Evolutionary conservation across 2,113 vertebrate species (phyloP).

Genomic region (Anas platyrhynchos): DNA sequence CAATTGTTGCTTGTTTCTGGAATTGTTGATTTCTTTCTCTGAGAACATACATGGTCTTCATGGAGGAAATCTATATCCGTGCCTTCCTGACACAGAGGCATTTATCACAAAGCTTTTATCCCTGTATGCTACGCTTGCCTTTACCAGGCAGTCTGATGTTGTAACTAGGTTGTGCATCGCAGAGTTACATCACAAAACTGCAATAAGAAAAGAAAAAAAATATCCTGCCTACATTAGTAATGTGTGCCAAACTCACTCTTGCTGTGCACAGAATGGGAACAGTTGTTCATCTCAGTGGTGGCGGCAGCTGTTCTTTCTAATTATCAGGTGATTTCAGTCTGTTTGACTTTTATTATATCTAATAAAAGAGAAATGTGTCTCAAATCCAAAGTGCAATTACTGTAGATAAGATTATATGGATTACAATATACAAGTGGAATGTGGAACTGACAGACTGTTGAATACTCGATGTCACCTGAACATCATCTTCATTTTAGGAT

Average conservation of each 20-base stretch:
- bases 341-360: background rate
- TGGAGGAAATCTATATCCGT: too few species aligned
- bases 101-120: too few species aligned
- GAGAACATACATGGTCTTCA: background rate
- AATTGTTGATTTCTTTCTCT: background rate
- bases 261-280: background rate
- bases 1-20: background rate
- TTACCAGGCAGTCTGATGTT: background rate
- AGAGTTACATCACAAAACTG: background rate
- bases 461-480: background rate
- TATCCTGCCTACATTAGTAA: background rate
- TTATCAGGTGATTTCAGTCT: background rate
- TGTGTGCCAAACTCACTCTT: background rate
- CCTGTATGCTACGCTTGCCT: background rate
- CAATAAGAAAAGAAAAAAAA: background rate
- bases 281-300: background rate
- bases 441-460: background rate
- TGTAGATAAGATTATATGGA: background rate
- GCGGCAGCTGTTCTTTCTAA: constrained; percentile 18
- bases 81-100: too few species aligned
- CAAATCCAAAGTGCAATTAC: background rate
- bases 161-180: background rate
- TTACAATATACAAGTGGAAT: background rate
- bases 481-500: background rate
- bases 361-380: constrained; percentile 29